Conservation (phyloP, 2,797 vertebrate genomes). For the Spondyliosoma cantharus region DNA sequence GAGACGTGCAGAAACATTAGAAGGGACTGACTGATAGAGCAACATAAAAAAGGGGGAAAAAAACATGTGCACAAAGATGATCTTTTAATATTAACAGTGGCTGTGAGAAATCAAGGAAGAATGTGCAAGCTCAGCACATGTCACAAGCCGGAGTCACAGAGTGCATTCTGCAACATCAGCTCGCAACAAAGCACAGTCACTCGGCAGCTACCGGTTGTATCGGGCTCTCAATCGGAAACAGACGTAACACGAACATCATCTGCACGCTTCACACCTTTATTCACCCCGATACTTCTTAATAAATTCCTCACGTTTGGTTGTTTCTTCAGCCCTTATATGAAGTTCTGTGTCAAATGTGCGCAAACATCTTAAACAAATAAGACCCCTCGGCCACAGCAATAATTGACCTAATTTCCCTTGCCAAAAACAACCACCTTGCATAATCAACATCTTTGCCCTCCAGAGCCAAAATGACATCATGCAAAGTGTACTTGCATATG, state of each 20-base stretch:
- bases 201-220: neutral
- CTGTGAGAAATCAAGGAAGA: constrained; percentile 55
- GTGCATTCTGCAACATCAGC: constrained; percentile 53
- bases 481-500: constrained; percentile 53
- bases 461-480: constrained; percentile 73
- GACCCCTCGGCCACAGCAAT: constrained; percentile 14
- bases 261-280: constrained; percentile 8
- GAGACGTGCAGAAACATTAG: constrained; percentile 23
- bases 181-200: neutral
- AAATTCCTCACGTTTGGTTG: neutral
- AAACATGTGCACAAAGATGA: constrained; percentile 31
- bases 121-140: constrained; percentile 71
- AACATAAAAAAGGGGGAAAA: constrained; percentile 10
- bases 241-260: neutral
- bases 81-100: constrained; percentile 53
- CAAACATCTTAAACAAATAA: constrained; percentile 37
- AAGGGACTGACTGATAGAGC: constrained; percentile 22
- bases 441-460: constrained; percentile 46
- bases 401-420: constrained; percentile 54
- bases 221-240: neutral
- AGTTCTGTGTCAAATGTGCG: constrained; percentile 13
- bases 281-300: neutral
- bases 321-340: neutral
- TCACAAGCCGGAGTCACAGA: constrained; percentile 53
- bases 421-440: constrained; percentile 43